Evolutionary conservation across 2,113 vertebrate species (phyloP), one percentile per base, ranked within the genome.

Genomic region (Copsychus sechellarum): DNA sequence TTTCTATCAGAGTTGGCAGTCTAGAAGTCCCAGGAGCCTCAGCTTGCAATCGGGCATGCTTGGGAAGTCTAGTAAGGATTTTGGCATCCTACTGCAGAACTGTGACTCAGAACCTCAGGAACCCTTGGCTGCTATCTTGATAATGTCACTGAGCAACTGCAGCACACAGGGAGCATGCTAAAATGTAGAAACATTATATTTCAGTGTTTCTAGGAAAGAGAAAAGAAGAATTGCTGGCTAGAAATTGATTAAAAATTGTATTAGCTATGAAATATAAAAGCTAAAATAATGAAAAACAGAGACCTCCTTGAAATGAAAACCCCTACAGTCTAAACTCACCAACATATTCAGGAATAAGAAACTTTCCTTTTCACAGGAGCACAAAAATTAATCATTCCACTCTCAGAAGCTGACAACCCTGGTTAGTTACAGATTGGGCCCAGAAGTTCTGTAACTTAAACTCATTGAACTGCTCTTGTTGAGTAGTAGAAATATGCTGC

Each of bases 71-170:
- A 90, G 74, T 90, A 94, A 81, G 56, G 33, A 86, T 94, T 92
- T 58, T 96, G 94, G 95, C 95, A 95, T 47, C 33, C 47, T 77
- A 1, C 3, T 31, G 76, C 56, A 92, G 88, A 86, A 21, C 60
- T 86, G 82, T 94, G 94, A 97, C 82, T 97, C 90, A 90, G 51
- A 95, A 83, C 60, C 60, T 90, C 60, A 82, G 82, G 79, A 96
- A 83, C 85, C 67, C 56, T 90, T 83, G 64, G 45, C 92, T 96
- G 76, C 76, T 92, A 47, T 73, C 69, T 88, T 62, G 64, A 61
- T 88, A 95, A 95, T 53, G 66, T 76, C 92, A 90, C 62, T 56
- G 58, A 90, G 66, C n/a, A 94, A 91, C 70, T 67, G 42, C 38
- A 88, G 81, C 61, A 70, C 47, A 28, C 11, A 25, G 21, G 7